A percentile compares a stretch with the other conserved stretches of the same genome.
Conservation (phyloP, 2,888 invertebrate genomes). For the Dynastes hyllus region DNA sequence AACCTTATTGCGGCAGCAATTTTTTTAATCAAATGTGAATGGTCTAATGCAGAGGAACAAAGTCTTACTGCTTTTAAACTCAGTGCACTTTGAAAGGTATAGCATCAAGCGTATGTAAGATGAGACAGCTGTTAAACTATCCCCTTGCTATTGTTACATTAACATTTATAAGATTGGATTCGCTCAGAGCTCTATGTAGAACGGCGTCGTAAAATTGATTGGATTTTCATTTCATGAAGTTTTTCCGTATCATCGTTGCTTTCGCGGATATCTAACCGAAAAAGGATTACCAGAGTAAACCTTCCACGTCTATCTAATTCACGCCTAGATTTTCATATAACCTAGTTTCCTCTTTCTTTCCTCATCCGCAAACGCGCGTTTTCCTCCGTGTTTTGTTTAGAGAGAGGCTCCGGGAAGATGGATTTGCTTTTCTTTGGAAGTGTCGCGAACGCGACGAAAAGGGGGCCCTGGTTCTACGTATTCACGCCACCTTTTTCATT, state of each 20-base stretch:
- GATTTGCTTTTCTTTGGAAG: slow-evolving; percentile 41
- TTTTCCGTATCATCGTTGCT: slow-evolving; percentile 11
- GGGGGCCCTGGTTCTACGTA: neutral
- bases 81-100: neutral
- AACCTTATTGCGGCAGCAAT: no score
- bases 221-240: slow-evolving; percentile 33
- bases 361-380: slow-evolving; percentile 10
- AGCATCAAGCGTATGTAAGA: neutral
- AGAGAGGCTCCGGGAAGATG: slow-evolving; percentile 38
- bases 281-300: slow-evolving; percentile 34
- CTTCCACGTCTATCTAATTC: slow-evolving; percentile 31
- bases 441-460: slow-evolving; percentile 7
- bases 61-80: neutral
- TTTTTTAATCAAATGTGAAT: neutral
- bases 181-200: neutral
- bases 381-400: slow-evolving; percentile 43
- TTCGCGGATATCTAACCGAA: slow-evolving; percentile 16
- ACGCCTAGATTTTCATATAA: slow-evolving; percentile 46
- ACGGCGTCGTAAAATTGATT: slow-evolving; percentile 26
- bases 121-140: slow-evolving; percentile 8
- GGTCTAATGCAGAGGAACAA: neutral
- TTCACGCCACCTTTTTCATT: slow-evolving; percentile 45
- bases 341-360: slow-evolving; percentile 36
- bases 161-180: slow-evolving; percentile 16
- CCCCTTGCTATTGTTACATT: slow-evolving; percentile 13